phyloP scores from a whole-genome alignment of 2,797 vertebrate species.

The Meda fulgida region DNA sequence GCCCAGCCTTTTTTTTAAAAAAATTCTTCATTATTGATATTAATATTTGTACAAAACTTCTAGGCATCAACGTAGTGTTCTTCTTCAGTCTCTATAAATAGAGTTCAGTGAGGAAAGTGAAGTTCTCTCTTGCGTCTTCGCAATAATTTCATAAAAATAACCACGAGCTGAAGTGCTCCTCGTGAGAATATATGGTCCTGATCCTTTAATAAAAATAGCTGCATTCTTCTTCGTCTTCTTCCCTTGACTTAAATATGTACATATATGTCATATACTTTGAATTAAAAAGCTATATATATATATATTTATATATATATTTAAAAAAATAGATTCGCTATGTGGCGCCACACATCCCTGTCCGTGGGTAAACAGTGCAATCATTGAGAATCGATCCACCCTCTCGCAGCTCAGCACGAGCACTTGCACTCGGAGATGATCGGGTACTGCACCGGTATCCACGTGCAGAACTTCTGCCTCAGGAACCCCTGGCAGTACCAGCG shows the following conservation, averaged over 20 bases:
- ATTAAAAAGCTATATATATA: conserved; percentile 87
- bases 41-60: conserved; percentile 82
- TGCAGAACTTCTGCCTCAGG: conserved; percentile 91
- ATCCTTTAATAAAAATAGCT: conserved; percentile 88
- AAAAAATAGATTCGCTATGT: conserved; percentile 95
- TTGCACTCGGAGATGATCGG: conserved; percentile 96
- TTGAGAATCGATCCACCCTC: conserved; percentile 26
- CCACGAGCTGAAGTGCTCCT: conserved; percentile 64
- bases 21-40: conserved; percentile 83
- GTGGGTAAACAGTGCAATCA: conserved; percentile 87
- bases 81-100: conserved; percentile 75
- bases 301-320: conserved; percentile 63
- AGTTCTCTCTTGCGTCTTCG: conserved; percentile 75
- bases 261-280: conserved; percentile 66
- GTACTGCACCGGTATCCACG: conserved; percentile 95
- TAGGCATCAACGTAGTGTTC: conserved; percentile 85
- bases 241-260: conserved; percentile 78
- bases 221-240: conserved; percentile 74
- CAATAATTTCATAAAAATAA: conserved; percentile 72
- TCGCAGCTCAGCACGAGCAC: conserved; percentile 86
- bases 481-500: conserved; percentile 96
- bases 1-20: conserved; percentile 59
- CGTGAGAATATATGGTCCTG: conserved; percentile 89
- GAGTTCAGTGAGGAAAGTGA: conserved; percentile 76
- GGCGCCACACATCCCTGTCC: conserved; percentile 78